Base-by-base conservation (phyloP, 2,888 invertebrate species). In the Rhamnusium bicolor region DNA sequence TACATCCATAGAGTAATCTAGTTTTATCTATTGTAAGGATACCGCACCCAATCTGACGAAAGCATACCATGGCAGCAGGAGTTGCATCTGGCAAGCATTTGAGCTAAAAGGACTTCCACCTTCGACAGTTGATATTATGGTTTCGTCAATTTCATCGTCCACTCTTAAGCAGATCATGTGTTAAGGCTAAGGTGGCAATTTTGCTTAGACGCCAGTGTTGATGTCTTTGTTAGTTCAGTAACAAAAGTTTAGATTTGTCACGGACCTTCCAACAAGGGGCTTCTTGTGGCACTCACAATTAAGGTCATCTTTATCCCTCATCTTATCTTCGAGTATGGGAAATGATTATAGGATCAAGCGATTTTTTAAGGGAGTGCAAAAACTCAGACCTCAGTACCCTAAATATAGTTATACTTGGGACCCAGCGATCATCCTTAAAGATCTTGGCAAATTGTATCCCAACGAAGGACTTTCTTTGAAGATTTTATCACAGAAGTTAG, bases 61-160 rank as follows among this genome's bases (percentile, higher is more conserved):
- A 6, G 69, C 83, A 79, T 77, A 78, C 73, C 68, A 68, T 72
- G 72, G 72, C 18, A 40, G 56, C 47, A n/a, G n/a, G n/a, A n/a
- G n/a, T n/a, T n/a, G n/a, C n/a, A n/a, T n/a, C n/a, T n/a, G n/a
- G n/a, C n/a, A 58, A 58, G 62, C 71, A 12, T 65, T 69, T 12
- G 19, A 18, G 10, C 29, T n/a, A 29, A 51, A 56, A 19, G 56
- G 53, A n/a, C 21, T 74, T 54, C 74, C 70, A 53, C 10, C 32
- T 5, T 51, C 47, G 8, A n/a, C n/a, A n/a, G n/a, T n/a, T n/a
- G n/a, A n/a, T n/a, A n/a, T n/a, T n/a, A n/a, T n/a, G n/a, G n/a
- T 71, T 10, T 53, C 68, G 24, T 72, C 68, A 19, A 51, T 72
- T 10, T 19, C 62, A n/a, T 10, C 16, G n/a, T 10, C 67, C n/a